Evolutionary conservation across 2,113 vertebrate genomes (phyloP), one percentile per base, ranked within the genome.

Genomic region (Coracopsis vasa): DNA sequence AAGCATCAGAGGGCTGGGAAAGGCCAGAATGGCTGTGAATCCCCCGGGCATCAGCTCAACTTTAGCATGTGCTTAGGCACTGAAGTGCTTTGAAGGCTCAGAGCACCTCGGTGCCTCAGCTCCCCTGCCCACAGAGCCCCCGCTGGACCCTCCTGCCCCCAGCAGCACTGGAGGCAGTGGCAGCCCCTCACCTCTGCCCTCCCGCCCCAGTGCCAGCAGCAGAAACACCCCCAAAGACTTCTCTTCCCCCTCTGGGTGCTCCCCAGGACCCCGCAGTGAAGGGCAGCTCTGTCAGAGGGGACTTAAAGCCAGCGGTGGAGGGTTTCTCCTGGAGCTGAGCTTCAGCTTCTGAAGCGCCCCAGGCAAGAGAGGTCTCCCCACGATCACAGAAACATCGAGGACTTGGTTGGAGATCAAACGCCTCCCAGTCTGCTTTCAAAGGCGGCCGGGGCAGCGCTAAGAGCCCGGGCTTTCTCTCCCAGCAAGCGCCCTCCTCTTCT

Each of bases 391-490:
- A 28, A 1, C 45, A 21, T 24, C 4, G 3, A 74, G 84, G 67
- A 37, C 67, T 84, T 42, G n/a, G 53, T 23, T 71, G 80, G 64
- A 71, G 77, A 89, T 92, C 80, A 91, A 89, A 89, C 16, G 0
- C 25, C 44, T 53, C 9, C 31, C 86, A 25, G 31, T 20, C 64
- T 4, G 66, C 51, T 29, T 9, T 90, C 93, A 88, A 80, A 96
- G 75, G 15, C 44, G 1, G 4, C 94, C 44, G 39, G 79, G 41
- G 94, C 13, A 62, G 73, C 5, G 2, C 86, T 66, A 16, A 96
- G 77, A 91, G 89, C 80, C 45, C 31, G 83, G 92, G 93, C 29
- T 92, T 86, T 66, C 79, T 58, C 91, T 91, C 91, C 21, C 91
- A 84, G 83, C 89, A 53, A 45, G 77, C 3, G 0, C 70, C 79